A percentile compares a stretch with the other conserved stretches of the same genome.
phyloP scores from a whole-genome alignment of 2,888 invertebrate genomes.

The Drosophila mulleri region DNA sequence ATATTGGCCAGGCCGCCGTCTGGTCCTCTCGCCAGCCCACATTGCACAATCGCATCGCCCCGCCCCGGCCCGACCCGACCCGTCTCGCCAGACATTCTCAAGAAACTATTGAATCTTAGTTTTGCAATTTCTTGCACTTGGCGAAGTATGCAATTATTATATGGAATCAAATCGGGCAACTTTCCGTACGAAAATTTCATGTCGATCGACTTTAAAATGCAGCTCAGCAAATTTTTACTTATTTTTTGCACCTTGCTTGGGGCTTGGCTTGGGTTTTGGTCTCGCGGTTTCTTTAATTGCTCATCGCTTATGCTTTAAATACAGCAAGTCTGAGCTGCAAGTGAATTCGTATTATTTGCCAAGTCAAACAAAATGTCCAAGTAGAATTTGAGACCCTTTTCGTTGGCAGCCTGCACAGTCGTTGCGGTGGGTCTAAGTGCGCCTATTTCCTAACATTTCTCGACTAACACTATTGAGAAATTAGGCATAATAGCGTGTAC shows the following conservation, averaged over 20 bases:
- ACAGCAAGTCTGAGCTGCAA: constrained; percentile 27
- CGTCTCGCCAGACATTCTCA: neutral
- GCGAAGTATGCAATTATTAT: constrained; percentile 75
- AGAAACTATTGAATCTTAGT: constrained; percentile 24
- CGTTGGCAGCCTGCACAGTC: no score
- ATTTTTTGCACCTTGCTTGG: neutral
- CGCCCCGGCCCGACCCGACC: neutral
- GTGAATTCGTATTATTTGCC: constrained; percentile 56
- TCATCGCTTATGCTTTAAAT: constrained; percentile 41
- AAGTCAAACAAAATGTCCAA: neutral
- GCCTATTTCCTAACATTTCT: constrained; percentile 70
- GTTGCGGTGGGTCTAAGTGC: neutral
- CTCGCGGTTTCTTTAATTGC: constrained; percentile 68
- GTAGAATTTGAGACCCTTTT: neutral
- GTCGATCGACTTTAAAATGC: constrained; percentile 75
- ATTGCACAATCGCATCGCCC: no score
- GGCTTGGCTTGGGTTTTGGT: constrained; percentile 37
- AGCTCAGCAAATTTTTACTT: constrained; percentile 44
- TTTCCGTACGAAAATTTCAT: constrained; percentile 41
- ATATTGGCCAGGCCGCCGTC: constrained; percentile 60
- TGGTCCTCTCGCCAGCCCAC: constrained; percentile 9
- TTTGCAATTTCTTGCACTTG: constrained; percentile 26
- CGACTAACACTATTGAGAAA: constrained; percentile 72
- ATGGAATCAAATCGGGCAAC: constrained; percentile 63
- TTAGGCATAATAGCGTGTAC: constrained; percentile 57